These are phyloP conservation scores for Lota lota DNA, from an alignment of 2,113 vertebrate genomes.

Conservation along the genomic window DNA sequence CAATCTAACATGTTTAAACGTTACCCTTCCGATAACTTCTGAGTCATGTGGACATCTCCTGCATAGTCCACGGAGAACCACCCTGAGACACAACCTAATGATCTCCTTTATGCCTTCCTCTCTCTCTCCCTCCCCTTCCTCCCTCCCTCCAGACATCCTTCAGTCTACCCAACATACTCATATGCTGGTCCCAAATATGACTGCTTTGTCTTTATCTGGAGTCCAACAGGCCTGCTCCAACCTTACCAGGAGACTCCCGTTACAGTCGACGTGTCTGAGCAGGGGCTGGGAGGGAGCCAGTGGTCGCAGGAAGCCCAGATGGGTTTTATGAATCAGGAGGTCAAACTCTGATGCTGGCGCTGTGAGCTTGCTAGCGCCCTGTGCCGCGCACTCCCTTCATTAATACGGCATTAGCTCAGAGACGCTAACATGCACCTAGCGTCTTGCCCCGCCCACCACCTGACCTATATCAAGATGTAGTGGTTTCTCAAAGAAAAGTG, in stretches of 20 bases:
- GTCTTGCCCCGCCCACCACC: constrained; percentile 10
- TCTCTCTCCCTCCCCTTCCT: no score
- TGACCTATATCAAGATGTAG: constrained; percentile 1
- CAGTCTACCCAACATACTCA: neutral
- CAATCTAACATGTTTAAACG: no score
- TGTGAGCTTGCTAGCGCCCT: constrained; percentile 8
- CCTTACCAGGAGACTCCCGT: neutral
- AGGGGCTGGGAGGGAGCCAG: neutral
- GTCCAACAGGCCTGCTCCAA: no score
- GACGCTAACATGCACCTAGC: constrained; percentile 23
- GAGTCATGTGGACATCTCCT: neutral
- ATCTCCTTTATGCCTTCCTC: neutral
- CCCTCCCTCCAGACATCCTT: neutral
- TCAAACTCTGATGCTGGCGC: constrained; percentile 2
- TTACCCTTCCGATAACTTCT: neutral
- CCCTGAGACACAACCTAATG: neutral
- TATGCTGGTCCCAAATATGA: no score
- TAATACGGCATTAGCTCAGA: constrained; percentile 48
- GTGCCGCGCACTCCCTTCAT: constrained; percentile 36
- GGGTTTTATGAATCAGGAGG: constrained; percentile 34
- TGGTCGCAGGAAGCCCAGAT: constrained; percentile 10
- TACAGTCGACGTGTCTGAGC: neutral
- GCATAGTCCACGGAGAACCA: neutral
- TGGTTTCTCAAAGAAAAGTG: no score
- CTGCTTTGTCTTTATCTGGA: neutral